Percentiles rank a stretch among this genome's conserved stretches.
phyloP scores from a whole-genome alignment of 2,113 vertebrate genomes.

The Copsychus sechellarum region DNA sequence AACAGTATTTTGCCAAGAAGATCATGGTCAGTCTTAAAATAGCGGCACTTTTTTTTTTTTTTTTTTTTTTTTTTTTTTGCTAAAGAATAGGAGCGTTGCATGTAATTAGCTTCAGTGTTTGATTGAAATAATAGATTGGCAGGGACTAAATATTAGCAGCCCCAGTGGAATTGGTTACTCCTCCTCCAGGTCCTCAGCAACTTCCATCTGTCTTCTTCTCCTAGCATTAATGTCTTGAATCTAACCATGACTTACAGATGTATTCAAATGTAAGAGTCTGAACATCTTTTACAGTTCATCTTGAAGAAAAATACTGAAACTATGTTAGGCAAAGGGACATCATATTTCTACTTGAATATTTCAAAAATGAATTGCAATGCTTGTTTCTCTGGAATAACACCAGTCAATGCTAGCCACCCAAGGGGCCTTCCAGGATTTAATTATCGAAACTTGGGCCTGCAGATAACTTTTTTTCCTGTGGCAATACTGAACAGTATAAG shows the following conservation, averaged over 20 bases:
- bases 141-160: not conserved
- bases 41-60: not conserved
- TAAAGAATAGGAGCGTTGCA: not conserved
- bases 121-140: not conserved
- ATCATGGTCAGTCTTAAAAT: not conserved
- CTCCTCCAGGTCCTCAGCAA: not conserved
- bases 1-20: not conserved
- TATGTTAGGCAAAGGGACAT: not conserved
- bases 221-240: not conserved
- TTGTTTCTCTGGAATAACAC: slow-evolving; percentile 63
- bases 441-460: slow-evolving; percentile 63
- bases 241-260: not conserved
- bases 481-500: slow-evolving; percentile 63
- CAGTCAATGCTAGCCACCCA: slow-evolving; percentile 74
- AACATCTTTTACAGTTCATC: not conserved
- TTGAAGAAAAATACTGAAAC: not conserved
- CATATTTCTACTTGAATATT: not conserved
- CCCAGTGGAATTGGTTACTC: not conserved
- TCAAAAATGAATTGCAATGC: slow-evolving; percentile 16
- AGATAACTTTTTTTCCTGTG: slow-evolving; percentile 70
- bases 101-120: not conserved
- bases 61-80: not conserved
- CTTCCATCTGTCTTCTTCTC: accelerated
- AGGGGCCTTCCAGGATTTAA: slow-evolving; percentile 77
- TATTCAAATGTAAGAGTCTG: not conserved